Percentiles rank a stretch among this genome's conserved stretches.
These are phyloP conservation scores for Drosophila mulleri DNA, from an alignment of 2,888 invertebrate species.

Conservation along the genomic window DNA sequence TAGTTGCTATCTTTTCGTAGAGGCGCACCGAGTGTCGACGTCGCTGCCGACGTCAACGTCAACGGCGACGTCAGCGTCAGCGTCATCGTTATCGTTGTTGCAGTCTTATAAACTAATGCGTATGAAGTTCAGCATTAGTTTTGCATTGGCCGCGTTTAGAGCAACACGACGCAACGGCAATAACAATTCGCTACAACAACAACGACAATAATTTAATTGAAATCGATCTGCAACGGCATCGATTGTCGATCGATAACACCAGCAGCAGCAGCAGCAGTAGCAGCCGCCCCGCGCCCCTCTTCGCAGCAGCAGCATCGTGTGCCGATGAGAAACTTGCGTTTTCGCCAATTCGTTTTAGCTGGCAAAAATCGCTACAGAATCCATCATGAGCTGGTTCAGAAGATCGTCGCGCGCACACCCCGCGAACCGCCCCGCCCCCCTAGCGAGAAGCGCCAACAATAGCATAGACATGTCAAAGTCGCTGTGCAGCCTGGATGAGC, in stretches of 20 bases:
- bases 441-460: background rate
- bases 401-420: slow-evolving; percentile 87
- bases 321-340: slow-evolving; percentile 87
- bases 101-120: slow-evolving; percentile 79
- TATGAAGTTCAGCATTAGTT: slow-evolving; percentile 79
- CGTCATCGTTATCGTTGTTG: slow-evolving; percentile 23
- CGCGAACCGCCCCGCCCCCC: slow-evolving; percentile 84
- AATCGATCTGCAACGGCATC: slow-evolving; percentile 17
- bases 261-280: slow-evolving; percentile 1
- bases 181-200: slow-evolving; percentile 8
- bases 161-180: slow-evolving; percentile 49
- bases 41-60: background rate
- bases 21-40: background rate
- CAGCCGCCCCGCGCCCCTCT: slow-evolving; percentile 16
- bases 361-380: slow-evolving; percentile 88
- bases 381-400: slow-evolving; percentile 89
- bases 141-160: slow-evolving; percentile 79
- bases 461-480: slow-evolving; percentile 56
- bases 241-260: slow-evolving; percentile 16
- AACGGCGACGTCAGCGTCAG: background rate
- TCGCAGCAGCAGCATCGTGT: slow-evolving; percentile 58
- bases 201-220: background rate
- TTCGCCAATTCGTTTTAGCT: slow-evolving; percentile 88
- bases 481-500: slow-evolving; percentile 62
- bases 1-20: slow-evolving; percentile 8